phyloP scores from a whole-genome alignment of 2,888 invertebrate species.

The Petrolisthes manimaculis region DNA sequence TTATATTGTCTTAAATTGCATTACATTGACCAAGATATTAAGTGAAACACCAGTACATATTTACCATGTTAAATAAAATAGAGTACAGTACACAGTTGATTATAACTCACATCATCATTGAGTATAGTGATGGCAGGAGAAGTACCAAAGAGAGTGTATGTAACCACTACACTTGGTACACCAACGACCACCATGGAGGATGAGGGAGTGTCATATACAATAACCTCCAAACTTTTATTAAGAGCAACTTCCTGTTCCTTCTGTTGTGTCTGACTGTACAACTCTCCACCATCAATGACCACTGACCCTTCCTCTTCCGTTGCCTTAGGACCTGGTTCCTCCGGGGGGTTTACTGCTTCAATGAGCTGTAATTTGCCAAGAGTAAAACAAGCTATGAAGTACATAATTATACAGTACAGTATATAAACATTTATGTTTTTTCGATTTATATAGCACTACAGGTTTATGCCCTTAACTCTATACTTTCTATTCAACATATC shows the following conservation, averaged over 20 bases:
- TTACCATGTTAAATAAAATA: background rate
- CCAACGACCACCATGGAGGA: background rate
- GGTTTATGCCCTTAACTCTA: too few species aligned
- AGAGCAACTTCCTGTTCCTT: conserved; percentile 17
- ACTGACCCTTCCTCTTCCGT: conserved; percentile 25
- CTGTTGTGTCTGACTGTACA: conserved; percentile 42
- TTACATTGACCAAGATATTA: too few species aligned
- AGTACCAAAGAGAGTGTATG: background rate
- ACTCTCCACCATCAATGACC: conserved; percentile 3
- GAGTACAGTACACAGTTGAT: background rate
- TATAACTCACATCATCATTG: conserved; percentile 27
- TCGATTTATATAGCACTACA: too few species aligned
- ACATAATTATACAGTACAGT: background rate
- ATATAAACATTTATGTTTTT: too few species aligned
- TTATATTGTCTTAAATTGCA: too few species aligned
- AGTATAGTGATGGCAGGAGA: conserved; percentile 27
- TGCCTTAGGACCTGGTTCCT: conserved; percentile 2
- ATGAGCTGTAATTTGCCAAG: background rate
- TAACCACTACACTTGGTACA: background rate
- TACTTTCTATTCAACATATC: too few species aligned
- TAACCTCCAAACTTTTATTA: background rate
- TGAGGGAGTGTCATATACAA: conserved; percentile 15
- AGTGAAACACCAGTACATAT: too few species aligned
- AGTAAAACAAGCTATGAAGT: too few species aligned
- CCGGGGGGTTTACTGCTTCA: conserved; percentile 22